Percentiles rank a stretch among this genome's conserved stretches.
phyloP scores from a whole-genome alignment of 2,113 vertebrate species.

The Paramormyrops kingsleyae region DNA sequence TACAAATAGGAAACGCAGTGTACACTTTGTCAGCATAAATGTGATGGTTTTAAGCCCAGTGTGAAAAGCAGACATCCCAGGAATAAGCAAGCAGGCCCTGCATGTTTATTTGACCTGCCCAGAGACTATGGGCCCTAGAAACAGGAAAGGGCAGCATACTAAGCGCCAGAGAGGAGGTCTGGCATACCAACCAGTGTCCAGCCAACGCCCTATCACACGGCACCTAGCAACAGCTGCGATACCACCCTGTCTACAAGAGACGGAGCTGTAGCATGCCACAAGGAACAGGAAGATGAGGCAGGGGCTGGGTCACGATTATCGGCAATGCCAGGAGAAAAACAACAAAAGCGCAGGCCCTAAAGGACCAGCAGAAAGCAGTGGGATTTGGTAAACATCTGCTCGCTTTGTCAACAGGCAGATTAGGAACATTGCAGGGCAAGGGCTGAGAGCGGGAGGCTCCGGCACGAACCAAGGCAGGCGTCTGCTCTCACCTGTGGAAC shows the following conservation, averaged over 20 bases:
- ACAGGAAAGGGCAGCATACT: neutral
- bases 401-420: neutral
- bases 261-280: too few species aligned
- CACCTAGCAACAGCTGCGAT: neutral
- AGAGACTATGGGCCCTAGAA: neutral
- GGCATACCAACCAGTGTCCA: slow-evolving; percentile 1
- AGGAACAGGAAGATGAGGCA: neutral
- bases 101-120: slow-evolving; percentile 1
- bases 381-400: neutral
- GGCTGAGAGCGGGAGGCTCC: neutral
- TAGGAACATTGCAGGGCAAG: neutral
- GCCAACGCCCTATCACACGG: neutral
- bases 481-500: slow-evolving; percentile 80
- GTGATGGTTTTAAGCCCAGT: neutral
- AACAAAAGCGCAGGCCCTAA: neutral
- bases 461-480: neutral
- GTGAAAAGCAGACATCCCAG: neutral
- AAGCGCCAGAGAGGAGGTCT: neutral
- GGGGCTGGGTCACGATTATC: neutral
- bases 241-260: neutral
- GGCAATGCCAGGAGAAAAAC: neutral
- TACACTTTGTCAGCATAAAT: neutral
- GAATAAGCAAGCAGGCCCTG: neutral
- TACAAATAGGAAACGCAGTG: neutral
- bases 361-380: neutral